Conservation (phyloP, 2,113 vertebrate species). For the Polypterus senegalus region DNA sequence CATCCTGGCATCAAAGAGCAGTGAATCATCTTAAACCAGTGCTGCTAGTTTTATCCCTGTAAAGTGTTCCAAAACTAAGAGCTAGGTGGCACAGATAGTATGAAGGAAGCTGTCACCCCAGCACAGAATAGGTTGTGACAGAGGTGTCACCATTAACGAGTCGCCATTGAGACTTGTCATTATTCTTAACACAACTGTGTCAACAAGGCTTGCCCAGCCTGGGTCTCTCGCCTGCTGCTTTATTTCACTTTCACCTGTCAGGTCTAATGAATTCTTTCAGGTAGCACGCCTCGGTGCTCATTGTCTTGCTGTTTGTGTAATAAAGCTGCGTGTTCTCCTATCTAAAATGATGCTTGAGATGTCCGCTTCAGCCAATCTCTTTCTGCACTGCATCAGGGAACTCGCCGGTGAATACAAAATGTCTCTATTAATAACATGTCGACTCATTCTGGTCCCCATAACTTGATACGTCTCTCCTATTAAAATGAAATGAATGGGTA, state of each 20-base stretch:
- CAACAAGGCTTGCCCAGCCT: constrained; percentile 16
- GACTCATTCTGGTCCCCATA: constrained; percentile 29
- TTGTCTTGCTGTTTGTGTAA: constrained; percentile 7
- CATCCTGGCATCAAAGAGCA: no score
- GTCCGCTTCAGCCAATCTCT: constrained; percentile 1
- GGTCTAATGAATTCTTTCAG: constrained; percentile 1
- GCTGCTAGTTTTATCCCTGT: no score
- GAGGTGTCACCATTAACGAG: constrained; percentile 26
- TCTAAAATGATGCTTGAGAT: not conserved
- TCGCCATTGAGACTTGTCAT: constrained; percentile 16
- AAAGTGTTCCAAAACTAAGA: not conserved
- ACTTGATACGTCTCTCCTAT: constrained; percentile 32
- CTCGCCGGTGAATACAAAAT: constrained; percentile 16
- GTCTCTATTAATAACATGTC: constrained; percentile 32
- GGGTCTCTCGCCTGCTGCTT: not conserved
- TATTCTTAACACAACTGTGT: constrained; percentile 17
- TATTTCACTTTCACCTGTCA: constrained; percentile 14
- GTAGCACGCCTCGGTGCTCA: constrained; percentile 10
- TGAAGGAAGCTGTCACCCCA: constrained; percentile 24
- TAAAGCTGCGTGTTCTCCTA: constrained; percentile 7
- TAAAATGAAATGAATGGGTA: constrained; percentile 34
- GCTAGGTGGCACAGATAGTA: not conserved
- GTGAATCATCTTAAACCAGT: no score
- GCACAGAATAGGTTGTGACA: constrained; percentile 33
- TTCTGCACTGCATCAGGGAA: constrained; percentile 5